phyloP scores from a whole-genome alignment of 30 jellyfish, hydroid and myxozoan genomes.

The Pseudorhiza aurosa region DNA sequence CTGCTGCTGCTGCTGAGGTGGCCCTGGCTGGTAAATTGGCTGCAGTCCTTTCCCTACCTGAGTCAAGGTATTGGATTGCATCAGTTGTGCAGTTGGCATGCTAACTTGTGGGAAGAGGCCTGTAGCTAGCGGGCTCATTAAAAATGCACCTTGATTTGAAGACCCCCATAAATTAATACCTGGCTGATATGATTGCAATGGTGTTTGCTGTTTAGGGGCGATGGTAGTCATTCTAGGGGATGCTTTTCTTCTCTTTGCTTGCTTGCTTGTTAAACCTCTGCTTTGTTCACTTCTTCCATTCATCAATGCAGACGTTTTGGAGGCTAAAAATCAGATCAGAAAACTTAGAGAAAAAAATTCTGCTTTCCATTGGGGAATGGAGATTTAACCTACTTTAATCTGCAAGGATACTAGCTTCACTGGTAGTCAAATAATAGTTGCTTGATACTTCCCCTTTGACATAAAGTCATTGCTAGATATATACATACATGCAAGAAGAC shows the following conservation, averaged over 20 bases:
- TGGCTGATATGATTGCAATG: slow-evolving; percentile 8
- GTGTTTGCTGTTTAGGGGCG: slow-evolving; percentile 40
- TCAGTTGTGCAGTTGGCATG: slow-evolving; percentile 41
- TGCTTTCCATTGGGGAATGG: too few relatives aligned
- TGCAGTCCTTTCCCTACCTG: slow-evolving; percentile 15
- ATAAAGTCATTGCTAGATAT: too few relatives aligned
- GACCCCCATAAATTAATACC: slow-evolving; percentile 49
- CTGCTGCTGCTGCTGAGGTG: neutral
- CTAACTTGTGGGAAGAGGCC: slow-evolving; percentile 61
- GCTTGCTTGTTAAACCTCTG: neutral
- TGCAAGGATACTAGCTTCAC: too few relatives aligned
- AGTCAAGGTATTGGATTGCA: slow-evolving; percentile 21
- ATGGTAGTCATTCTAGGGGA: neutral
- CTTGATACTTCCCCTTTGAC: too few relatives aligned
- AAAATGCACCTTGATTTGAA: slow-evolving; percentile 33
- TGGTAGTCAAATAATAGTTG: too few relatives aligned
- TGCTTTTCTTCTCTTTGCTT: slow-evolving; percentile 13
- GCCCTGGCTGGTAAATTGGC: slow-evolving; percentile 13
- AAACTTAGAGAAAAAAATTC: too few relatives aligned
- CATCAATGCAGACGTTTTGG: neutral
- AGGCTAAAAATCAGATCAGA: neutral
- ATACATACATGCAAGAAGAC: too few relatives aligned
- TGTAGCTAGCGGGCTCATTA: slow-evolving; percentile 52
- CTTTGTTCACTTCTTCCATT: neutral
- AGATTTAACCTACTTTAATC: too few relatives aligned